Percentiles rank a stretch among this genome's conserved stretches.
phyloP scores from a whole-genome alignment of 2,797 vertebrate genomes.

The Hafferia zeledoni region DNA sequence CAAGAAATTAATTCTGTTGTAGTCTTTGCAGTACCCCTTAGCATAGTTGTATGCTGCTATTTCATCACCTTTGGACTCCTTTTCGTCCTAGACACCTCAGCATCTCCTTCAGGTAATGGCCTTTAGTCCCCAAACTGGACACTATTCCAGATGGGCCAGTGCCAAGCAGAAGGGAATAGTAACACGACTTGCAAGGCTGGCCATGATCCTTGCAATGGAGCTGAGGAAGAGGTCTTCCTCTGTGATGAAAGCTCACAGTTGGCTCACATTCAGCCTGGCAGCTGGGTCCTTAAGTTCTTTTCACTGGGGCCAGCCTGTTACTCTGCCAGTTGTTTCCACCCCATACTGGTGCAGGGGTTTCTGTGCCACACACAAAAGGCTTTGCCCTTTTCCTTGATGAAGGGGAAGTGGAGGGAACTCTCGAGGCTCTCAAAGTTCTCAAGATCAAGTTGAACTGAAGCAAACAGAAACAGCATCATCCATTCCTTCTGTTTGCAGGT shows the following conservation, averaged over 20 bases:
- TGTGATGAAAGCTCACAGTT: neutral
- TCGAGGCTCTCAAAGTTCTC: neutral
- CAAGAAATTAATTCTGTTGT: neutral
- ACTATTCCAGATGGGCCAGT: neutral
- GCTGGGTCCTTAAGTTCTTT: neutral
- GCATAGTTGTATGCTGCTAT: neutral
- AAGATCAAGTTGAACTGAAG: neutral
- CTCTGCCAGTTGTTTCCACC: neutral
- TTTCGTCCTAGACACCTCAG: neutral
- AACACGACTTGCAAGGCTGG: neutral
- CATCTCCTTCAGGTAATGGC: neutral
- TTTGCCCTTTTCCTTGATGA: neutral
- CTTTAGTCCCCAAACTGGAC: neutral
- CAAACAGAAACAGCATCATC: neutral
- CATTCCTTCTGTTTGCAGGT: neutral
- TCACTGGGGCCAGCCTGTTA: neutral
- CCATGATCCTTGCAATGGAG: neutral
- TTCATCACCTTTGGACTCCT: neutral
- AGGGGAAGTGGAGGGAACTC: neutral
- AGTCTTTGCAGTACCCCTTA: neutral
- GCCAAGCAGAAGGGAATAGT: neutral
- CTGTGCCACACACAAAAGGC: neutral
- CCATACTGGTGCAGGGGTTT: rapidly evolving
- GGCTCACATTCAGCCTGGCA: neutral
- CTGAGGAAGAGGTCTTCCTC: neutral